These are phyloP conservation scores for Eremobia ochroleuca DNA, from an alignment of 2,888 invertebrate species.

Conservation along the genomic window DNA sequence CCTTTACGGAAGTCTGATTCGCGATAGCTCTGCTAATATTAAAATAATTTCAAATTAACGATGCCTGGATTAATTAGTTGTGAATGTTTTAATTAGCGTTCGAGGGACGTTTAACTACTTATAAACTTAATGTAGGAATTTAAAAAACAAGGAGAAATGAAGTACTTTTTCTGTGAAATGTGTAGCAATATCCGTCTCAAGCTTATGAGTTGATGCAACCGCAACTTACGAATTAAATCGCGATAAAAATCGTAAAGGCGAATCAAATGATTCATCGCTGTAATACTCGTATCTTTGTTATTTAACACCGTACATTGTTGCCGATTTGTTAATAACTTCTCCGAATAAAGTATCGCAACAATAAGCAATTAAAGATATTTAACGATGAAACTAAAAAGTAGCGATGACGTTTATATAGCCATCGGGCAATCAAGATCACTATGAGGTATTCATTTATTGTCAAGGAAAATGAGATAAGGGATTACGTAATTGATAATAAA, in stretches of 20 bases:
- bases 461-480: conserved; percentile 38
- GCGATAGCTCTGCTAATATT: conserved; percentile 8
- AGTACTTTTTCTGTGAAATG: neutral
- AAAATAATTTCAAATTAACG: neutral
- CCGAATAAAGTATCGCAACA: conserved; percentile 47
- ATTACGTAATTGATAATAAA: neutral
- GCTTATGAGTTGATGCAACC: neutral
- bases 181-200: conserved; percentile 5
- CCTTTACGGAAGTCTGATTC: conserved; percentile 2
- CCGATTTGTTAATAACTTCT: conserved; percentile 42
- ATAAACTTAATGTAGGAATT: neutral
- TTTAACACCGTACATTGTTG: conserved; percentile 41
- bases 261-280: conserved; percentile 45
- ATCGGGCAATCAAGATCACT: conserved; percentile 20
- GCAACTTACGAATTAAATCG: neutral
- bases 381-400: conserved; percentile 24
- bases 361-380: conserved; percentile 49
- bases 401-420: conserved; percentile 10
- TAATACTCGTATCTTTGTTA: conserved; percentile 42
- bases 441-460: conserved; percentile 24
- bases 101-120: neutral
- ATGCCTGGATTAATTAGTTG: conserved; percentile 13
- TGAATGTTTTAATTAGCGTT: conserved; percentile 7
- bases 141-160: neutral
- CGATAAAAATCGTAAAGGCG: conserved; percentile 22